Percentiles rank a stretch among this genome's conserved stretches.
Conservation (phyloP, 2,797 vertebrate genomes). For the Melopsittacus undulatus region DNA sequence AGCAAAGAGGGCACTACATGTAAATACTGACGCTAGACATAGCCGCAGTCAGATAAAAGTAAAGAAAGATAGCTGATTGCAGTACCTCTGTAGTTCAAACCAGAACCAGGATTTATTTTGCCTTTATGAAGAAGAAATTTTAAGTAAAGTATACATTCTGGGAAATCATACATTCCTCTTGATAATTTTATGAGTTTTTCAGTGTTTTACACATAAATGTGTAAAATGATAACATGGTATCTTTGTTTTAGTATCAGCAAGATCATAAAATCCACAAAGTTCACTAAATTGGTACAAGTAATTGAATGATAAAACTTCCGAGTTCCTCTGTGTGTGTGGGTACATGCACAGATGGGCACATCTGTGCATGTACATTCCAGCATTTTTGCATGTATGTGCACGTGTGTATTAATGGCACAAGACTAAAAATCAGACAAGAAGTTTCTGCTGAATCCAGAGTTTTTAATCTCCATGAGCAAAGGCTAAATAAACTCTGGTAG, state of each 20-base stretch:
- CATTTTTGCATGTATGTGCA: background rate
- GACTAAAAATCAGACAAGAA: background rate
- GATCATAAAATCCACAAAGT: background rate
- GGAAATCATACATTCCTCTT: background rate
- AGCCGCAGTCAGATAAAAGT: conserved; percentile 17
- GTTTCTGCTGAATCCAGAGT: background rate
- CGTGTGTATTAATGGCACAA: background rate
- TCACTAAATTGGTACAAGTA: background rate
- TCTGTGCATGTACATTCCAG: background rate
- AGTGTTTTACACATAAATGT: background rate
- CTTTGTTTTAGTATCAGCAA: background rate
- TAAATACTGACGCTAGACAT: conserved; percentile 28
- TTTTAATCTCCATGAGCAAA: background rate
- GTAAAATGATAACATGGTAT: background rate
- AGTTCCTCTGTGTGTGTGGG: background rate
- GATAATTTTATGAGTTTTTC: background rate
- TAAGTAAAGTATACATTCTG: background rate
- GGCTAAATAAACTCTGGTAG: background rate
- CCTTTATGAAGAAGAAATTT: background rate
- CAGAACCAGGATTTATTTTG: background rate
- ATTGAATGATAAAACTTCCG: background rate
- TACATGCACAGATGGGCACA: fast-evolving
- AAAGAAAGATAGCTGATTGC: background rate
- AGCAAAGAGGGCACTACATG: conserved; percentile 20
- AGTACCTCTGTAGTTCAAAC: background rate